phyloP scores from a whole-genome alignment of 2,797 vertebrate genomes.

The Enteromius argenteus region DNA sequence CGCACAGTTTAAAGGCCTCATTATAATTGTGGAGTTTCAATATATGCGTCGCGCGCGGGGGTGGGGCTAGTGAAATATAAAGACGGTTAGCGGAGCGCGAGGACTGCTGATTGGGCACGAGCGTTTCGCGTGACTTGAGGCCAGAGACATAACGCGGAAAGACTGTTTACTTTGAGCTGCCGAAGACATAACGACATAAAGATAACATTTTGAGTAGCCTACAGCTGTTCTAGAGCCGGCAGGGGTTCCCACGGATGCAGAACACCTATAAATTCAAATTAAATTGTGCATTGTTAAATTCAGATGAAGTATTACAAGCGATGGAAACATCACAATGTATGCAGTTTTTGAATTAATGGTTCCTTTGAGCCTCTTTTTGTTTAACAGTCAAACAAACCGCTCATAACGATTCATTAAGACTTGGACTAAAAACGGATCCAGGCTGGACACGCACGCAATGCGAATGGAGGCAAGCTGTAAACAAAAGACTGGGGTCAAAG shows the following conservation, averaged over 20 bases:
- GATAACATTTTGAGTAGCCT: neutral
- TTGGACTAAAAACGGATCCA: neutral
- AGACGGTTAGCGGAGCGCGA: slow-evolving; percentile 33
- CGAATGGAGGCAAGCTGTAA: slow-evolving; percentile 1
- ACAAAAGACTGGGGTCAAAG: neutral
- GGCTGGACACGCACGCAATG: neutral
- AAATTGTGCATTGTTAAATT: neutral
- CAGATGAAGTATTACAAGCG: neutral
- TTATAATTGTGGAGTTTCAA: neutral
- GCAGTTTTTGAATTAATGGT: neutral
- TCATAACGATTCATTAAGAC: no score
- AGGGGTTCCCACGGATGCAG: neutral
- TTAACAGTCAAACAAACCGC: no score
- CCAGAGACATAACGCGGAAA: neutral
- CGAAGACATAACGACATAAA: neutral
- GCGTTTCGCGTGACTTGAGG: slow-evolving; percentile 11
- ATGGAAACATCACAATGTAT: neutral
- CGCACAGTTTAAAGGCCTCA: neutral
- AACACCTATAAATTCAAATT: neutral
- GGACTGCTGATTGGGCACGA: slow-evolving; percentile 20
- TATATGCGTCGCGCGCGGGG: neutral
- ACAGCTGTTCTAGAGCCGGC: neutral
- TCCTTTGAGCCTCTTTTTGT: no score
- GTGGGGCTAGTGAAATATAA: neutral
- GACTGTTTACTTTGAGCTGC: neutral